A percentile compares a stretch with the other conserved stretches of the same genome.
Conservation (phyloP, 2,888 invertebrate species). For the Torymus texanus region DNA sequence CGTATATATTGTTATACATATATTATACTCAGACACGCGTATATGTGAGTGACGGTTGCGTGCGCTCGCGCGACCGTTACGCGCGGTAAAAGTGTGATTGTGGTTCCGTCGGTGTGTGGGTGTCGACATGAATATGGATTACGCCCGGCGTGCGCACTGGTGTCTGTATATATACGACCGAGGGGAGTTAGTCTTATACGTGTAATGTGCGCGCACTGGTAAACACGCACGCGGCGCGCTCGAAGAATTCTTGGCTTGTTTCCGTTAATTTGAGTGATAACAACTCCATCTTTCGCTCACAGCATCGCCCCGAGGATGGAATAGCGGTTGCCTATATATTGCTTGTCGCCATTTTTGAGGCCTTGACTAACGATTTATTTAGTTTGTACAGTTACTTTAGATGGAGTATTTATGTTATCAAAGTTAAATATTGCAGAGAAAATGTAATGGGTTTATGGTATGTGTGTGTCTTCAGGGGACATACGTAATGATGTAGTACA, state of each 20-base stretch:
- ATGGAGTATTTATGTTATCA: no score
- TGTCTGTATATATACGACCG: not conserved
- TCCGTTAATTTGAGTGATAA: slow-evolving; percentile 42
- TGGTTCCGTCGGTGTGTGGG: slow-evolving; percentile 22
- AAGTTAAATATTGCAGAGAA: no score
- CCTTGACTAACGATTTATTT: no score
- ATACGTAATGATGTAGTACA: no score
- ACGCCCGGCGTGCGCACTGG: not conserved
- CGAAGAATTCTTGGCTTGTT: slow-evolving; percentile 28
- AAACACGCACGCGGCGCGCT: not conserved
- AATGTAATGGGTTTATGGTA: no score
- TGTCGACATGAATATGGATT: slow-evolving; percentile 37
- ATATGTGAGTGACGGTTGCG: not conserved
- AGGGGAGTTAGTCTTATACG: not conserved
- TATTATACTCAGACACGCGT: not conserved
- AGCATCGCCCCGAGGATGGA: not conserved
- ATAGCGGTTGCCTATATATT: no score
- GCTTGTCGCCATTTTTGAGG: no score
- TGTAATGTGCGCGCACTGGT: no score
- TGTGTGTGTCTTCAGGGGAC: no score
- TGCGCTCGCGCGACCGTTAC: slow-evolving; percentile 21
- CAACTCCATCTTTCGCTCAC: not conserved
- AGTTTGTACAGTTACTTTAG: no score
- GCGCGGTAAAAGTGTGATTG: slow-evolving; percentile 35
- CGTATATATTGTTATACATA: not conserved